These are phyloP conservation scores for Sesamia nonagrioides DNA, from an alignment of 1,140 invertebrate species.

Conservation along the genomic window DNA sequence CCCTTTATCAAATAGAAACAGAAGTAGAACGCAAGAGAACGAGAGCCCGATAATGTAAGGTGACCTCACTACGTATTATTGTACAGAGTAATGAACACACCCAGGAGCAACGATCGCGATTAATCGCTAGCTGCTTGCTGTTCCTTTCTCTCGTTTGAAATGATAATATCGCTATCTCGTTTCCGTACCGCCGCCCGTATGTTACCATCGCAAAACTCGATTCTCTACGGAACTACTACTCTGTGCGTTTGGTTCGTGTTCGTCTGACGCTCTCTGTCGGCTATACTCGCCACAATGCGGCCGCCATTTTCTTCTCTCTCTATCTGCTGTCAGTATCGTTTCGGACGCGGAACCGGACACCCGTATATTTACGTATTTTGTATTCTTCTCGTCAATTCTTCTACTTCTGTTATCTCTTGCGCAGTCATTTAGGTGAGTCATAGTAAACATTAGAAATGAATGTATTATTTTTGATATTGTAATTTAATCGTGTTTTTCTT, in stretches of 20 bases:
- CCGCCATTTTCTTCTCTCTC: conserved; percentile 85
- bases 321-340: conserved; percentile 77
- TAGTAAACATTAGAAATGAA: conserved; percentile 43
- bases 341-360: conserved; percentile 65
- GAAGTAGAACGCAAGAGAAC: conserved; percentile 80
- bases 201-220: not conserved
- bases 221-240: conserved; percentile 66
- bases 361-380: conserved; percentile 63
- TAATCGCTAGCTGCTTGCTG: conserved; percentile 11
- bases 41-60: conserved; percentile 60
- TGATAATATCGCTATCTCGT: conserved; percentile 41
- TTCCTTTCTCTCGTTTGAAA: conserved; percentile 41
- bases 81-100: conserved; percentile 63
- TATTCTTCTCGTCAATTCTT: conserved; percentile 78
- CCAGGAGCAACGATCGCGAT: conserved; percentile 33
- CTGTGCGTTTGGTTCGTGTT: conserved; percentile 68
- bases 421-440: conserved; percentile 69
- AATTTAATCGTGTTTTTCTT: not conserved
- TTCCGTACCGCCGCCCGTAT: conserved; percentile 5
- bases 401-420: conserved; percentile 73
- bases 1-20: conserved; percentile 38
- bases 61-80: conserved; percentile 60
- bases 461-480: not conserved
- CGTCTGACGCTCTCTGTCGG: conserved; percentile 60
- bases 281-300: conserved; percentile 57